Evolutionary conservation across 2,797 vertebrate genomes (phyloP).

Genomic region (Apogon talboti): DNA sequence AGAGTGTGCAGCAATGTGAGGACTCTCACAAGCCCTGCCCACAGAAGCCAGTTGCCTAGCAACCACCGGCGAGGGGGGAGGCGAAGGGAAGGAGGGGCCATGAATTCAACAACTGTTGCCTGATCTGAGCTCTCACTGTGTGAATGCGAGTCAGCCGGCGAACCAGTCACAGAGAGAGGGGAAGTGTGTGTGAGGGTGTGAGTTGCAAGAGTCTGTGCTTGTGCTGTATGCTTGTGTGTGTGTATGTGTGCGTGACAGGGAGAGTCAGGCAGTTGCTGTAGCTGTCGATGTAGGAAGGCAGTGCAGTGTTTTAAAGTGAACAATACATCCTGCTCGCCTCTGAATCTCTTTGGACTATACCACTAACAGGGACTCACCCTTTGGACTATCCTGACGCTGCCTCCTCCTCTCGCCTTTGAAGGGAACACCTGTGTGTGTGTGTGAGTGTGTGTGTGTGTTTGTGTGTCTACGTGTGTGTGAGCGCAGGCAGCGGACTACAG

Average conservation of each 20-base stretch:
- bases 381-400: conserved; percentile 65
- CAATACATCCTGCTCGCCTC: conserved; percentile 44
- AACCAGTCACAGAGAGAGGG: conserved; percentile 46
- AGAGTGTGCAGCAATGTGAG: conserved; percentile 77
- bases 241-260: conserved; percentile 6
- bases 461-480: conserved; percentile 28
- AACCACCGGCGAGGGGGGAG: conserved; percentile 57
- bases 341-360: conserved; percentile 59
- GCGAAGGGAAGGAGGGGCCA: conserved; percentile 60
- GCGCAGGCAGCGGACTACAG: conserved; percentile 44
- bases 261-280: conserved; percentile 16
- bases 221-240: conserved; percentile 31
- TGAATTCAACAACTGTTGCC: conserved; percentile 83
- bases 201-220: conserved; percentile 47
- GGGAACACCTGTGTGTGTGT: conserved; percentile 68
- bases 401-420: conserved; percentile 43
- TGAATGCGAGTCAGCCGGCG: conserved; percentile 70
- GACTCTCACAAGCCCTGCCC: conserved; percentile 68
- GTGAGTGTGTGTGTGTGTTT: conserved; percentile 13
- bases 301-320: conserved; percentile 67
- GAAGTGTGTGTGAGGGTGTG: conserved; percentile 45
- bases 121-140: conserved; percentile 69
- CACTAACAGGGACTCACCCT: conserved; percentile 57
- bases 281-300: conserved; percentile 37
- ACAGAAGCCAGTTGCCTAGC: conserved; percentile 78